Evolutionary conservation across 2,113 vertebrate species (phyloP), one percentile per base, ranked within the genome.

Genomic region (Passer montanus): DNA sequence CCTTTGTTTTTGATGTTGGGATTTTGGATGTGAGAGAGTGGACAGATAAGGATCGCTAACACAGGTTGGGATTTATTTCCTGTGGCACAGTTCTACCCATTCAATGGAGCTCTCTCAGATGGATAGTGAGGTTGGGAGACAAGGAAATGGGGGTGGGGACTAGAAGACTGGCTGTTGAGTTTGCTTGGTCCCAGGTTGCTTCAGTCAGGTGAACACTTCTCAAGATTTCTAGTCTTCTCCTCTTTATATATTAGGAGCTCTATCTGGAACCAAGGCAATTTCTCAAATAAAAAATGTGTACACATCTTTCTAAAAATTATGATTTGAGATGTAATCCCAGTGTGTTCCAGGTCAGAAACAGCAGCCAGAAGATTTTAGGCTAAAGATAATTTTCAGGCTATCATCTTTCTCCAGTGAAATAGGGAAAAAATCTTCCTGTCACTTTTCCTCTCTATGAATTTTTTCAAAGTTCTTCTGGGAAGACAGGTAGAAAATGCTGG

Each of bases 21-120:
- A 31, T 56, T 97, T 95, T 90, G 95, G 89, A 94, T 87, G 74
- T 85, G 84, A 87, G 55, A 89, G 53, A 83, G 53, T 37, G 59
- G 89, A 69, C 53, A 73, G 80, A 90, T 79, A 77, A 97, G 88
- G 72, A 55, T 7, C 21, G 47, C 15, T 74, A 75, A 46, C 11
- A 23, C 49, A 80, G 86, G 24, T 5, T n/a, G 67, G 30, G 33
- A 43, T 86, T 93, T 90, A 33, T 50, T 74, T 93, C 43, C 55
- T 56, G 19, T 20, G 37, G 5, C 4, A 6, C 13, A 13, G 6
- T 50, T 91, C 39, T 74, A 18, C 39, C 17, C 7, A 2, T 84
- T 80, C 26, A 44, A 2, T 0, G 0, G 31, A 77, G 11, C 11
- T 11, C 44, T 70, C 46, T 59, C 3, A 3, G 33, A 23, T 13